Evolutionary conservation across 2,888 invertebrate genomes (phyloP).

Genomic region (Limnephilus rhombicus): DNA sequence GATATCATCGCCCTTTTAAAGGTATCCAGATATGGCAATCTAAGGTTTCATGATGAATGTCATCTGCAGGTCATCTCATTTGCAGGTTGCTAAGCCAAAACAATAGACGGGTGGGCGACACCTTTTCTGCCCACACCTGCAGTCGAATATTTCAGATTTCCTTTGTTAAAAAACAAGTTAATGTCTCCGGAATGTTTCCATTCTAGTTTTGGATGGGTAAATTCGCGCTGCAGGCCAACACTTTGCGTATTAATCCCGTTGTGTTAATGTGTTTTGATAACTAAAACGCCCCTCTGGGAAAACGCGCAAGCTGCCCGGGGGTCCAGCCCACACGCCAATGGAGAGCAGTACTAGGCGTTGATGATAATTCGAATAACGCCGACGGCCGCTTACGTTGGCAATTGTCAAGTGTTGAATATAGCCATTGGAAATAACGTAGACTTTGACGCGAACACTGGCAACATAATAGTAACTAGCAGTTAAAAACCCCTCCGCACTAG

Average conservation of each 20-base stretch:
- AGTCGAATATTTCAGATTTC: neutral
- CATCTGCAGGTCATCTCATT: neutral
- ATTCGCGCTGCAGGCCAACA: neutral
- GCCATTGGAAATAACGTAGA: too few species aligned
- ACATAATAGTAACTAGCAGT: too few species aligned
- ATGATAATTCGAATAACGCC: too few species aligned
- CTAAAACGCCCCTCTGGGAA: neutral
- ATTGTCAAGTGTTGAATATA: too few species aligned
- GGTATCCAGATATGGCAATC: neutral
- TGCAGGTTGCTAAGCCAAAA: neutral
- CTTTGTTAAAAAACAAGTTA: neutral
- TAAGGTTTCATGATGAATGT: neutral
- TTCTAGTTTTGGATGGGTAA: neutral
- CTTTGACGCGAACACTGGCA: too few species aligned
- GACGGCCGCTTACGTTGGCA: too few species aligned
- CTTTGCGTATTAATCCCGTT: neutral
- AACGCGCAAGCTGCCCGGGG: neutral
- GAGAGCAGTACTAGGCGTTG: neutral
- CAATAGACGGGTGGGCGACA: neutral
- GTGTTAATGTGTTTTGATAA: neutral
- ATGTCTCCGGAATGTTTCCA: neutral
- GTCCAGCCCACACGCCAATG: neutral
- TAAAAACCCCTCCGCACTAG: too few species aligned
- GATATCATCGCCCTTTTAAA: neutral
- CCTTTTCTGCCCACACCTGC: neutral